Evolutionary conservation across 2,888 invertebrate genomes (phyloP), one percentile per base, ranked within the genome.

Genomic region (Diplazon laetatorius): DNA sequence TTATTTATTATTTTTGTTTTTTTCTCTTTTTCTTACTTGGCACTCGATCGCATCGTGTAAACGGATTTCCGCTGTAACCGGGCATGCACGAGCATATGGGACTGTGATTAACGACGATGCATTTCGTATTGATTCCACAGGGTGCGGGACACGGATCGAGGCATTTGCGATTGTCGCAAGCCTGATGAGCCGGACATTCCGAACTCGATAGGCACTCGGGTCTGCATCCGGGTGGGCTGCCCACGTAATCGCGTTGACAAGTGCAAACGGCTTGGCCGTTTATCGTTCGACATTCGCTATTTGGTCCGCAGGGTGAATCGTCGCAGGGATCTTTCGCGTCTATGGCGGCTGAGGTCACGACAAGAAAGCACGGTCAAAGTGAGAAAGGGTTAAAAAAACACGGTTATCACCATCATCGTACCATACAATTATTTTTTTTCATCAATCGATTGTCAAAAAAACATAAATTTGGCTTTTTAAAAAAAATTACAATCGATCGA

Each of bases 151-250:
- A 97, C n/a, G 97, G 96, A 89, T 96, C 94, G 35, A 94, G 92
- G 95, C 97, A 97, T 91, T 95, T 95, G 88, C 95, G 95, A 87
- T 96, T 96, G 68, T 93, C 94, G 86, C 96, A 96, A 3, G 96
- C 95, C 91, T 95, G 93, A 82, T 93, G 94, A 55, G 94, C 93
- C 3, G 94, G 90, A 89, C 97, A 97, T 89, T 96, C 96, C 0
- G 95, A 93, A 88, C 95, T 96, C 3, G 94, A 93, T 44, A 94
- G 92, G 88, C 96, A 96, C 91, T 96, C 96, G 14, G 96, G 96
- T 85, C 96, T 92, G 87, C 96, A 96, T 9, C 94, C 93, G 1
- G 96, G 96, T 46, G 97, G 96, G 82, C 93, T 93, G 80, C 97
- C 96, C 55, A 95, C 93, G 87, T 93, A 96, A 78, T 94, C 95